phyloP scores from a whole-genome alignment of 2,113 vertebrate genomes.

The Engraulis encrasicolus region DNA sequence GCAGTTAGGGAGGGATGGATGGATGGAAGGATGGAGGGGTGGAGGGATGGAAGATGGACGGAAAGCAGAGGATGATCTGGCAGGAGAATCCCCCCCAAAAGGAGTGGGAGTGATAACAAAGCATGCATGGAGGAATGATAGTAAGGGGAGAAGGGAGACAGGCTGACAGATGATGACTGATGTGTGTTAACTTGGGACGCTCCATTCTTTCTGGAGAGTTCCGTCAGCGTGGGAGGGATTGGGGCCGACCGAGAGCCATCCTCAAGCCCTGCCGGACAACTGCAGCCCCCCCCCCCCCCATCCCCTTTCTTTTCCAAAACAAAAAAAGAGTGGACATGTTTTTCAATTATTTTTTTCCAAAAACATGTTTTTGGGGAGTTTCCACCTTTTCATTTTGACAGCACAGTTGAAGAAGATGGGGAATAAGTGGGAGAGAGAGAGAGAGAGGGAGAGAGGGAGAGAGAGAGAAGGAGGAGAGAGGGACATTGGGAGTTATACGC shows the following conservation, averaged over 20 bases:
- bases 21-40: constrained; percentile 26
- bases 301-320: no score
- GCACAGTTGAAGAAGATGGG: not conserved
- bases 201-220: not conserved
- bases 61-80: not conserved
- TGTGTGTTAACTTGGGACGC: not conserved
- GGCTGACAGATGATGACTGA: not conserved
- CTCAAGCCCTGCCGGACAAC: not conserved
- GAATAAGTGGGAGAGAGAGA: not conserved
- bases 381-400: no score
- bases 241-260: not conserved
- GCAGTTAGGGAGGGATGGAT: constrained; percentile 25
- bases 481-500: no score
- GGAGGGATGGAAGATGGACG: not conserved
- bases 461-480: no score
- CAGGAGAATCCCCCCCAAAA: constrained; percentile 15
- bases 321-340: not conserved
- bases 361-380: no score
- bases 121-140: not conserved
- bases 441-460: not conserved
- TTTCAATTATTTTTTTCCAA: not conserved
- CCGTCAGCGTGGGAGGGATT: not conserved
- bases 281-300: no score
- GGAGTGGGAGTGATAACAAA: not conserved
- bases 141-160: not conserved